Evolutionary conservation across 37 sponge, comb jelly and placozoan genomes (phyloP), one percentile per base, ranked within the genome.

Genomic region (Agelas oroides): DNA sequence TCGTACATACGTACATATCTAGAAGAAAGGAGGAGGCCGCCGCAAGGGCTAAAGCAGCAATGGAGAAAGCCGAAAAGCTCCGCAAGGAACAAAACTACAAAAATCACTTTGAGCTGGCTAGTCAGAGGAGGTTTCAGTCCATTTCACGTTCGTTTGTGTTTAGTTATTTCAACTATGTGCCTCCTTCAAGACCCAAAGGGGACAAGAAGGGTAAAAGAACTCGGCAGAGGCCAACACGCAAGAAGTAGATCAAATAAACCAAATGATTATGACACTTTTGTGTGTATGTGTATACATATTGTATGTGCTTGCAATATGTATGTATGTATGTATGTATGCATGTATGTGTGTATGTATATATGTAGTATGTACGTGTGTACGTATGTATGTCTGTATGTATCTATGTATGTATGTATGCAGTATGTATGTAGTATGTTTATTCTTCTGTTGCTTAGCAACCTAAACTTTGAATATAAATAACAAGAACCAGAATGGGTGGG

Each of bases 161-260:
- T 58, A 89, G 89, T 65, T 89, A 89, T 36, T 89, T 89, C 68
- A 52, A 37, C 18, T 88, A 68, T 60, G 75, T 82, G 12, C 87
- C 84, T 65, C 80, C 87, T 30, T 25, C 77, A 27, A 76, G 66
- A 21, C 23, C 63, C 19, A 76, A 65, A 27, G 66, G 56, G n/a
- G 68, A 58, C 21, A 76, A 85, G 5, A 82, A 25, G 62, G 27
- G 25, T 61, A 23, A 61, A 14, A 25, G 62, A 61, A 25, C n/a
- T 61, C 62, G 25, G 62, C 27, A 27, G 12, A 61, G 27, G 14
- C 62, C n/a, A 61, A 12, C n/a, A 61, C 62, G 27, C 12, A 27
- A 23, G 37, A 72, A 72, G 53, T 41, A 39, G 24, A 19, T 8
- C 8, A 12, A 8, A 46, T n/a, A 46, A 46, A 46, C 46, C 46